Conservation (phyloP, 1,140 invertebrate genomes). For the Leptestheria dahalacensis region DNA sequence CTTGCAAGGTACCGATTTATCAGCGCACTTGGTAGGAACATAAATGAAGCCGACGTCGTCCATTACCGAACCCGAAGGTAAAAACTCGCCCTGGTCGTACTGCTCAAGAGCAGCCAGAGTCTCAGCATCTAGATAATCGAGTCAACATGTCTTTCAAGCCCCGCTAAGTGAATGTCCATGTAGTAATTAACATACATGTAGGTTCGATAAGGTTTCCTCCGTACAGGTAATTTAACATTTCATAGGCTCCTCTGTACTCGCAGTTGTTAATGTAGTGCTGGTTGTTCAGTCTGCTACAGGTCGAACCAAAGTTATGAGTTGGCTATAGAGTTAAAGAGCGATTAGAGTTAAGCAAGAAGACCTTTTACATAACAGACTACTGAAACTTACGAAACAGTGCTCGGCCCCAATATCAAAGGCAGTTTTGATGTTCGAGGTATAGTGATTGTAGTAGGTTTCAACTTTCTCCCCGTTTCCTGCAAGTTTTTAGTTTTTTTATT, state of each 20-base stretch:
- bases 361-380: background rate
- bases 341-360: background rate
- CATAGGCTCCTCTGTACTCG: conserved; percentile 28
- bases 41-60: conserved; percentile 28
- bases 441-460: conserved; percentile 25
- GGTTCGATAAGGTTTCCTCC: conserved; percentile 21
- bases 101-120: conserved; percentile 18
- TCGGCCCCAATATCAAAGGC: conserved; percentile 24
- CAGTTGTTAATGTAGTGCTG: conserved; percentile 28
- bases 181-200: too few species aligned
- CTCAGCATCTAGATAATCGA: background rate
- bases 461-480: conserved; percentile 25
- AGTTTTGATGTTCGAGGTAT: conserved; percentile 23
- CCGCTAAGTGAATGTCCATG: too few species aligned
- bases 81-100: conserved; percentile 28
- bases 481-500: background rate
- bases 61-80: conserved; percentile 24
- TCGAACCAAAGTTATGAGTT: conserved; percentile 28
- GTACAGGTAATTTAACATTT: conserved; percentile 29
- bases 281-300: conserved; percentile 21
- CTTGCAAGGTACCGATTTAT: conserved; percentile 23
- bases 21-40: conserved; percentile 25
- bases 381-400: conserved; percentile 24
- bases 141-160: too few species aligned
- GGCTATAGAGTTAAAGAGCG: conserved; percentile 22